These are phyloP conservation scores for Hemicentrotus pulcherrimus DNA, from an alignment of 35 echinoderm and acorn worm species.

Conservation along the genomic window DNA sequence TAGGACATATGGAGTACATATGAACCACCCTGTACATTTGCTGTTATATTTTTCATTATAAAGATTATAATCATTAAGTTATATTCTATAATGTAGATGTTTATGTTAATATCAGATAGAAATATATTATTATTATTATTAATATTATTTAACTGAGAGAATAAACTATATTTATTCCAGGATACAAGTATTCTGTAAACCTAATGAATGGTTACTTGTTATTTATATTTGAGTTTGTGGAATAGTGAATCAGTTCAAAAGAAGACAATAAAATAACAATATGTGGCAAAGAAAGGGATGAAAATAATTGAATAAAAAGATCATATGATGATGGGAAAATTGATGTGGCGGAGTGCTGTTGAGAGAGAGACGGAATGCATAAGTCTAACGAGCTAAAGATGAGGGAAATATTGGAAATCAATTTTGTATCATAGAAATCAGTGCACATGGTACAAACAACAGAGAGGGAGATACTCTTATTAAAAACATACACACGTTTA, in stretches of 20 bases:
- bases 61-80: background rate
- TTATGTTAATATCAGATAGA: constrained; percentile 33
- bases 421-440: too few species aligned
- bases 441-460: too few species aligned
- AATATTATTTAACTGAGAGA: constrained; percentile 27
- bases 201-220: background rate
- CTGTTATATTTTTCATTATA: constrained; percentile 20
- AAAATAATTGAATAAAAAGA: background rate
- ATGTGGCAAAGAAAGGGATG: background rate
- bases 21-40: background rate
- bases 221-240: background rate
- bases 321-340: background rate
- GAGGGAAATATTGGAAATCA: background rate
- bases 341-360: background rate
- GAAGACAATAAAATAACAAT: background rate
- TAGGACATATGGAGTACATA: background rate
- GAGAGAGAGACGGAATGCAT: background rate
- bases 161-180: constrained; percentile 49
- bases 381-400: background rate
- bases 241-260: background rate
- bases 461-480: too few species aligned
- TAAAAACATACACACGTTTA: too few species aligned
- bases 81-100: constrained; percentile 14
- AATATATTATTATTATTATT: constrained; percentile 26
- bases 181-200: constrained; percentile 44